Percentiles rank a stretch among this genome's conserved stretches.
phyloP scores from a whole-genome alignment of 2,888 invertebrate species.

The Pandemis cinnamomeana region DNA sequence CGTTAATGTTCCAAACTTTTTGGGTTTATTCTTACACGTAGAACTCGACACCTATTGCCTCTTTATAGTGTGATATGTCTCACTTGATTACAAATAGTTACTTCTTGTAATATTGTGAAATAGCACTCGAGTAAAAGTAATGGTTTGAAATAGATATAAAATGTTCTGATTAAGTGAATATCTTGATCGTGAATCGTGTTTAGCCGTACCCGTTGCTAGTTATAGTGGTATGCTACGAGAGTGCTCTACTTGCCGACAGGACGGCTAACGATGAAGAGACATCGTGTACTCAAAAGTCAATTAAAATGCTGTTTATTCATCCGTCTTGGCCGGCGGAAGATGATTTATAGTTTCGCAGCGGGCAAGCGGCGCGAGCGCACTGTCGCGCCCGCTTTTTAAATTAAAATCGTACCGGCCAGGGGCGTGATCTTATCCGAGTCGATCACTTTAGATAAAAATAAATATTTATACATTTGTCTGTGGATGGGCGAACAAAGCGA shows the following conservation, averaged over 20 bases:
- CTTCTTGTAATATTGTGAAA: slow-evolving; percentile 32
- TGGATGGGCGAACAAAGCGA: slow-evolving; percentile 81
- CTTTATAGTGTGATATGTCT: slow-evolving; percentile 36
- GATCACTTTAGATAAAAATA: slow-evolving; percentile 85
- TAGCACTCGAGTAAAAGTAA: slow-evolving; percentile 32
- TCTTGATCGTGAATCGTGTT: slow-evolving; percentile 39
- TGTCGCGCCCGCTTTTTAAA: slow-evolving; percentile 79
- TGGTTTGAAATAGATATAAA: slow-evolving; percentile 37
- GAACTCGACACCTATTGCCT: slow-evolving; percentile 29
- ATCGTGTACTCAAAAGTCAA: slow-evolving; percentile 79
- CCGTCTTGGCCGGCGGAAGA: slow-evolving; percentile 62
- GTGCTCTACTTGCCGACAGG: slow-evolving; percentile 58
- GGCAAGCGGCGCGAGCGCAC: slow-evolving; percentile 72
- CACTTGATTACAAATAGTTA: slow-evolving; percentile 34
- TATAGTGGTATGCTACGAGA: slow-evolving; percentile 51
- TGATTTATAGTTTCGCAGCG: slow-evolving; percentile 84
- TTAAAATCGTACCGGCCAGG: slow-evolving; percentile 78
- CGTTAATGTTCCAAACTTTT: slow-evolving; percentile 23
- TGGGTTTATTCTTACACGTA: slow-evolving; percentile 31
- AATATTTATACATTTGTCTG: slow-evolving; percentile 83
- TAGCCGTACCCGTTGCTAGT: not conserved
- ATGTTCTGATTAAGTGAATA: slow-evolving; percentile 7
- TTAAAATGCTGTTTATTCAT: slow-evolving; percentile 82
- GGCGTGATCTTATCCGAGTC: slow-evolving; percentile 81
- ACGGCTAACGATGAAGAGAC: slow-evolving; percentile 71